Evolutionary conservation across 2,888 invertebrate genomes (phyloP).

Genomic region (Harpalus rufipes): DNA sequence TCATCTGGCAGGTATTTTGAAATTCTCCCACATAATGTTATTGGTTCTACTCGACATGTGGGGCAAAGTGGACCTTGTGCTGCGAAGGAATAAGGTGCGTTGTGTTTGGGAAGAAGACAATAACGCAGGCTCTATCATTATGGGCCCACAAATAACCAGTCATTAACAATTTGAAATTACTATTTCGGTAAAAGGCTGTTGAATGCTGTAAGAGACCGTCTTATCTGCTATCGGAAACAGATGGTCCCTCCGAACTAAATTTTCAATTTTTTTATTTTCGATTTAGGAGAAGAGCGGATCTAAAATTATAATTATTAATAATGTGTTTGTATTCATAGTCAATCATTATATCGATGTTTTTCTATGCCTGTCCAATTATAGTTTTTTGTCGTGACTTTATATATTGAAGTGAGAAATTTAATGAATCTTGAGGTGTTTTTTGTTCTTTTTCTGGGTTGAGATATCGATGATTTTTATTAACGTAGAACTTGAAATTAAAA

Average conservation of each 20-base stretch:
- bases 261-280: conserved; percentile 63
- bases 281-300: conserved; percentile 61
- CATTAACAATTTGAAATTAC: conserved; percentile 66
- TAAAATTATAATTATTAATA: conserved; percentile 66
- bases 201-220: conserved; percentile 31
- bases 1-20: conserved; percentile 58
- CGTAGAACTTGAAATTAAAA: conserved; percentile 60
- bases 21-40: conserved; percentile 65
- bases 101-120: conserved; percentile 50
- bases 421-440: conserved; percentile 53
- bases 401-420: conserved; percentile 64
- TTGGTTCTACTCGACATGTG: conserved; percentile 34
- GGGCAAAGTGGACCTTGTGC: conserved; percentile 7
- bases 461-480: conserved; percentile 66
- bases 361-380: conserved; percentile 63
- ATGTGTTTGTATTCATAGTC: conserved; percentile 66
- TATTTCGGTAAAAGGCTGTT: conserved; percentile 65
- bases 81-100: conserved; percentile 10
- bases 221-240: conserved; percentile 62
- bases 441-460: conserved; percentile 50
- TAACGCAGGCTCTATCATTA: conserved; percentile 59
- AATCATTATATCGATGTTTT: conserved; percentile 66
- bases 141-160: conserved; percentile 66
- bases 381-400: conserved; percentile 62
- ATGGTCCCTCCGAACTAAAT: conserved; percentile 50